Evolutionary conservation across 1,140 invertebrate species (phyloP), one percentile per base, ranked within the genome.

Genomic region (Monomorium pharaonis): DNA sequence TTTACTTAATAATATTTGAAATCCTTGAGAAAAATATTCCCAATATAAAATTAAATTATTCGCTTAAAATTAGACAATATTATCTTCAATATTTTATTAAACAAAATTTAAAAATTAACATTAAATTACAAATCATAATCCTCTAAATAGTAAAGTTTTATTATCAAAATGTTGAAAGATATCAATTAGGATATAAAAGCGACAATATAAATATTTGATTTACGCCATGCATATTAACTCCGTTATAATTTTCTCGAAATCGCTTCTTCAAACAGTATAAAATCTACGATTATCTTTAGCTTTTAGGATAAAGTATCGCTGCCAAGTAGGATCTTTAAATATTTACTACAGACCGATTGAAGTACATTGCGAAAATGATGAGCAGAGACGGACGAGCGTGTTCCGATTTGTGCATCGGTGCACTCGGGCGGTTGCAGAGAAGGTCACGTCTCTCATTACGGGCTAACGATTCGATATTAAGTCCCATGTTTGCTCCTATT

Each of bases 401-500:
- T 27, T 47, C 65, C 16, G 18, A 49, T 84, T 78, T 63, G 47
- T 49, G 56, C 72, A n/a, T 54, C 44, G n/a, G 62, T 84, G 72
- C 54, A 60, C 30, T 24, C 42, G 33, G 30, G 42, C 72, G 16
- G 18, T 84, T 30, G 30, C 81, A 9, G 47, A 75, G 60, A 63
- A 77, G 60, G 58, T 84, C 81, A 77, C 74, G 24, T 84, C 81
- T 77, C 81, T 75, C 81, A 77, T 84, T 84, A 84, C 81, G 72
- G 44, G 58, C 70, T 76, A 76, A 76, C 56, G 72, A 85, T 62
- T 88, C 74, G 63, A 88, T 88, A 89, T 89, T 88, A 89, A 89
- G 85, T 88, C 85, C 77, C 44, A 60, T 88, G 80, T 88, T 89
- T 89, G 84, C 84, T 86, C 70, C 42, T 62, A 84, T 63, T 51